Evolutionary conservation across 2,888 invertebrate genomes (phyloP), one percentile per base, ranked within the genome.

Genomic region (Ametastegia equiseti): DNA sequence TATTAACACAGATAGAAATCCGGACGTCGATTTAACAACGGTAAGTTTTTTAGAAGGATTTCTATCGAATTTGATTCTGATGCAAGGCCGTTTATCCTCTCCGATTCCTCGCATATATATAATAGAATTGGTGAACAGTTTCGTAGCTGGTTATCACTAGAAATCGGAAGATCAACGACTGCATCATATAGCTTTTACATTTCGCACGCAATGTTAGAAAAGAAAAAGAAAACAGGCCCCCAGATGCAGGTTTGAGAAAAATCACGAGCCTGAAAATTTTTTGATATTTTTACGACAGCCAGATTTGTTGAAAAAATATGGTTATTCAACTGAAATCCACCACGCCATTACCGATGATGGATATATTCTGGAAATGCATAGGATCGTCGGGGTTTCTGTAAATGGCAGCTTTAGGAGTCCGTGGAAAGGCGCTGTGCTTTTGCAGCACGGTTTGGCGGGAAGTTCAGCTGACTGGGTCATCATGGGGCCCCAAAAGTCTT

Each of bases 401-500:
- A 82, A 84, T 39, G 80, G 81, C 1, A 65, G 71, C 5, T 77
- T 80, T 3, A 80, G 78, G 23, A 83, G 81, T 39, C 80, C 81
- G 23, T 78, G 57, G 27, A 88, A 83, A 82, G 84, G 87, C 2
- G 90, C 92, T 4, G 92, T 94, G 2, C 88, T 94, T 7, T 84
- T 95, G 6, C 91, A 94, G 81, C 94, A 94, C 83, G 95, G 97
- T 0, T 88, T 96, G 0, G 86, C 94, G 4, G 94, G 95, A 1
- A 94, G 95, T 85, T 95, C 96, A 5, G 93, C 95, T 0, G 95
- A 95, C 87, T 97, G 95, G 93, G 92, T 96, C 6, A 93, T 95
- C 82, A 95, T 95, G 93, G 94, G 94, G 0, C 95, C 94, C 0
- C 92, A 93, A 80, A 94, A 94, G 85, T 94, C 95, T 85, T 90